Evolutionary conservation across 37 sponge, comb jelly and placozoan species (phyloP).

Genomic region (Aplysina aerophoba): DNA sequence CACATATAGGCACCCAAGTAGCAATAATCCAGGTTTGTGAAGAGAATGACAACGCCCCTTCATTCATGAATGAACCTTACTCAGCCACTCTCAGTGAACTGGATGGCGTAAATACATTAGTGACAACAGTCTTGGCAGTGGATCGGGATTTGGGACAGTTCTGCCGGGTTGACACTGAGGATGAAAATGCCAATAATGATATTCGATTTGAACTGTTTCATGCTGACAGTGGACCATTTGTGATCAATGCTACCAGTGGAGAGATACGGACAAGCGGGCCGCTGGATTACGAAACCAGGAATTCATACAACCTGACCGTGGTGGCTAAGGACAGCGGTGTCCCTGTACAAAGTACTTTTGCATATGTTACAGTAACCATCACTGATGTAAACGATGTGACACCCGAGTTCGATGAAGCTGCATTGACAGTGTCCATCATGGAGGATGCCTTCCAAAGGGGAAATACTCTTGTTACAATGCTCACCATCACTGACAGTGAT

Average conservation of each 20-base stretch:
- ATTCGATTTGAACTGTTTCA: conserved; percentile 4
- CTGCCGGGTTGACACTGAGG: conserved; percentile 28
- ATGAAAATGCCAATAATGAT: conserved; percentile 31
- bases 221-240: conserved; percentile 23
- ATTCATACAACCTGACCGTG: conserved; percentile 59
- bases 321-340: not conserved
- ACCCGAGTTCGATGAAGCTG: conserved; percentile 45
- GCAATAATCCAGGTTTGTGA: conserved; percentile 66
- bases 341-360: not conserved
- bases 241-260: conserved; percentile 24
- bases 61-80: conserved; percentile 27
- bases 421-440: not conserved
- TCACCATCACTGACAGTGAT: conserved; percentile 7
- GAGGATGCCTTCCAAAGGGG: conserved; percentile 19
- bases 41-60: conserved; percentile 71
- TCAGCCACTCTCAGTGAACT: conserved; percentile 38
- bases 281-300: conserved; percentile 61
- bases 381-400: conserved; percentile 70
- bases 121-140: conserved; percentile 31
- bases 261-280: not conserved
- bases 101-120: conserved; percentile 9
- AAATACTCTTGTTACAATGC: not conserved
- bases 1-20: not conserved
- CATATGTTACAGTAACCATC: conserved; percentile 45
- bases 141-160: conserved; percentile 65